Evolutionary conservation across 2,113 vertebrate genomes (phyloP).

Genomic region (Muntiacus muntjak): DNA sequence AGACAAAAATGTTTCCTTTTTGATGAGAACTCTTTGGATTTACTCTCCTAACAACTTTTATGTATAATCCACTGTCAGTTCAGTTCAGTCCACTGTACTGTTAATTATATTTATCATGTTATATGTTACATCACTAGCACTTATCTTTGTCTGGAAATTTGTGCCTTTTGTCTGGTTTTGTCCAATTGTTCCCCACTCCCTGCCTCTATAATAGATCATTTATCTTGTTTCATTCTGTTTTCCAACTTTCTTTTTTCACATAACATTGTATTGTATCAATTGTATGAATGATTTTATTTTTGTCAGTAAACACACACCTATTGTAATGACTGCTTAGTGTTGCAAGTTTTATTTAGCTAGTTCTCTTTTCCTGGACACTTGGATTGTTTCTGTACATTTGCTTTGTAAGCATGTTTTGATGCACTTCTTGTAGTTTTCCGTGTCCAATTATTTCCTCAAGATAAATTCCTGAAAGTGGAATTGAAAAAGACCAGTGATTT

Average conservation of each 20-base stretch:
- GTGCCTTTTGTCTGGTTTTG: not conserved
- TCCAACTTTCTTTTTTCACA: not conserved
- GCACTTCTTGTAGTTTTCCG: not conserved
- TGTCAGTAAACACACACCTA: fast-evolving
- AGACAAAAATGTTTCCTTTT: not conserved
- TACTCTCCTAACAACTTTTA: not conserved
- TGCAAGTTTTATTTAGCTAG: not conserved
- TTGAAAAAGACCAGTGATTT: not conserved
- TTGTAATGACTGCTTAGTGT: fast-evolving
- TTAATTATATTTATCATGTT: not conserved
- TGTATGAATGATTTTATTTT: not conserved
- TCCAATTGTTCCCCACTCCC: not conserved
- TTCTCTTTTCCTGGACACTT: not conserved
- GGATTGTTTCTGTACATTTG: not conserved
- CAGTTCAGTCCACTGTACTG: not conserved
- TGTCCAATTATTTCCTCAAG: not conserved
- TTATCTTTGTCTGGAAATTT: not conserved
- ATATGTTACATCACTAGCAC: not conserved
- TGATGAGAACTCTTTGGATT: not conserved
- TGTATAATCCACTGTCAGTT: not conserved
- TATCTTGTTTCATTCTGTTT: not conserved
- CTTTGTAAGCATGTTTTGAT: not conserved
- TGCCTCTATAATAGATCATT: too few species aligned
- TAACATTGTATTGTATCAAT: not conserved
- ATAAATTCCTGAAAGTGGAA: not conserved